phyloP scores from a whole-genome alignment of 2,113 vertebrate genomes.

The Nesospiza acunhae region DNA sequence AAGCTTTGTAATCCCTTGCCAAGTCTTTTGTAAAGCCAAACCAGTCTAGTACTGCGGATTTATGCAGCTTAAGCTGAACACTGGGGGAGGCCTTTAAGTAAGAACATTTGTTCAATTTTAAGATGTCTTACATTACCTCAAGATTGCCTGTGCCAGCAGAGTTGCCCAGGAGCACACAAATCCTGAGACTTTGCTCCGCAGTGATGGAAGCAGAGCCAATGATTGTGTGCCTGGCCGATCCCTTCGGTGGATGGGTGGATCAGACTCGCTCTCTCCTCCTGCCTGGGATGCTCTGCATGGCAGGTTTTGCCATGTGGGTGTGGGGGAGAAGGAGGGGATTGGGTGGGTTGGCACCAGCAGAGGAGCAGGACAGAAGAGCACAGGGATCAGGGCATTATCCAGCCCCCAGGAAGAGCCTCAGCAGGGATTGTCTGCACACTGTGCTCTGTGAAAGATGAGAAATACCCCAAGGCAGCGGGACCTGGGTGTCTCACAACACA shows the following conservation, averaged over 20 bases:
- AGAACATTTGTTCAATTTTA: conserved; percentile 80
- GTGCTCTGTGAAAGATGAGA: background rate
- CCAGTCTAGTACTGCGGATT: conserved; percentile 73
- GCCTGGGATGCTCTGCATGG: background rate
- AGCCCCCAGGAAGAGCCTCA: background rate
- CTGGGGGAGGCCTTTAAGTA: conserved; percentile 79
- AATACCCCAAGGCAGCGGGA: background rate
- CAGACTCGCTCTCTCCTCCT: background rate
- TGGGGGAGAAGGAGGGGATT: background rate
- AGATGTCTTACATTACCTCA: conserved; percentile 74
- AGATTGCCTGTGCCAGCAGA: conserved; percentile 66
- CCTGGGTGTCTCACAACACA: background rate
- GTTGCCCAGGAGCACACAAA: conserved; percentile 58
- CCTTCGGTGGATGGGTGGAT: conserved; percentile 57
- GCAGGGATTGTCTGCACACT: background rate
- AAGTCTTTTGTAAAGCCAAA: conserved; percentile 79
- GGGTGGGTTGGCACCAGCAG: background rate
- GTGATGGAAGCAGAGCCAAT: conserved; percentile 30
- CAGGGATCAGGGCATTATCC: conserved; percentile 37
- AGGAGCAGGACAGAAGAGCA: background rate
- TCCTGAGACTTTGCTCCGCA: conserved; percentile 39
- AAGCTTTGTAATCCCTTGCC: conserved; percentile 77
- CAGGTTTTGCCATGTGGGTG: background rate
- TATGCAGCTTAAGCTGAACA: conserved; percentile 75
- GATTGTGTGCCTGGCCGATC: conserved; percentile 16